A percentile compares a stretch with the other conserved stretches of the same genome.
Conservation (phyloP, 1,140 invertebrate species). For the Eupristina koningsbergeri region DNA sequence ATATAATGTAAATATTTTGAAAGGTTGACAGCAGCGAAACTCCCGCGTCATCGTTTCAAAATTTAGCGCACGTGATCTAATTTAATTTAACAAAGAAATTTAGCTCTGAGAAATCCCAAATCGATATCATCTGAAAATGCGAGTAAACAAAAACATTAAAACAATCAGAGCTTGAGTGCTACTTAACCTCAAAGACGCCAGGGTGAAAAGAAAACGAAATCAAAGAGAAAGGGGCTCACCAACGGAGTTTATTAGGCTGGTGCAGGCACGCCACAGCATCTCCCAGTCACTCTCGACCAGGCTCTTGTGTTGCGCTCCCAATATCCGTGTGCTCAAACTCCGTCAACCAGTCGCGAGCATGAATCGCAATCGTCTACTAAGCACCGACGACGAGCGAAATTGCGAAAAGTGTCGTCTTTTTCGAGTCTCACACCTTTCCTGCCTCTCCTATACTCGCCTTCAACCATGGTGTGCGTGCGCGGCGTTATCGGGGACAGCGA, state of each 20-base stretch:
- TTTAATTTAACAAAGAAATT: too few species aligned
- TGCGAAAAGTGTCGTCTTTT: slow-evolving; percentile 10
- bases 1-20: too few species aligned
- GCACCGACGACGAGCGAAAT: not conserved
- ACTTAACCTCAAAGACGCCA: slow-evolving; percentile 15
- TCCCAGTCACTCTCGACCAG: not conserved
- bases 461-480: not conserved
- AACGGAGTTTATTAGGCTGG: not conserved
- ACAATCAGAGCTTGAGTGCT: not conserved
- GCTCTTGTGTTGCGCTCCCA: not conserved
- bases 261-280: not conserved
- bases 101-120: too few species aligned
- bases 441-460: not conserved
- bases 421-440: not conserved
- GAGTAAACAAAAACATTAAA: slow-evolving; percentile 23
- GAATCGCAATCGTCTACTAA: slow-evolving; percentile 4
- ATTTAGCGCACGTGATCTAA: too few species aligned
- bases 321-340: not conserved
- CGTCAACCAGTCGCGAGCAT: not conserved
- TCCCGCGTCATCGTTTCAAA: too few species aligned
- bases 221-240: not conserved
- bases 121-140: too few species aligned
- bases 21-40: too few species aligned
- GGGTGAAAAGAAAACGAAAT: not conserved
- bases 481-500: not conserved